Evolutionary conservation across 2,888 invertebrate species (phyloP).

Genomic region (Drosophila nigritarsus): DNA sequence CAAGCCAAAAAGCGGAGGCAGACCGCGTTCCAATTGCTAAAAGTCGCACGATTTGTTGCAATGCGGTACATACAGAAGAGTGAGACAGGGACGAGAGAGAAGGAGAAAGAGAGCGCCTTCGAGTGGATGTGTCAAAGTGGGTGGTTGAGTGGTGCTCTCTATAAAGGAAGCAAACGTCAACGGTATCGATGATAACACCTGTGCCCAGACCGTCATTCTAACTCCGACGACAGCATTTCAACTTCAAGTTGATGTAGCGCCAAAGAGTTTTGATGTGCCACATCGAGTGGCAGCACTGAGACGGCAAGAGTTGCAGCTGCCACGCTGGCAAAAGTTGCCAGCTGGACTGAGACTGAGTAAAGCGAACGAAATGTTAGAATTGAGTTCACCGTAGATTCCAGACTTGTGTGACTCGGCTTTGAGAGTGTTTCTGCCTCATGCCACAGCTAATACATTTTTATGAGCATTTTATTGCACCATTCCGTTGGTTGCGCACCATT

Average conservation of each 20-base stretch:
- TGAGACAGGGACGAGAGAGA: neutral
- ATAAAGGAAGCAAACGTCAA: constrained; percentile 72
- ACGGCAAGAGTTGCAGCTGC: constrained; percentile 67
- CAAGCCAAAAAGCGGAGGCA: constrained; percentile 23
- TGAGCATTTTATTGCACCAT: constrained; percentile 79
- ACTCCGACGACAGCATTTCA: constrained; percentile 72
- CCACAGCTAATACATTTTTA: constrained; percentile 71
- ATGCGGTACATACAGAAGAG: constrained; percentile 29
- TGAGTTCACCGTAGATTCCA: constrained; percentile 13
- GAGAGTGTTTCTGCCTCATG: constrained; percentile 28
- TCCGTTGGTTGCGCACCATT: constrained; percentile 68
- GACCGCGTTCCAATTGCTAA: constrained; percentile 64
- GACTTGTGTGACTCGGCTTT: constrained; percentile 1
- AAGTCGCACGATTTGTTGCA: constrained; percentile 71
- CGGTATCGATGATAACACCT: constrained; percentile 78
- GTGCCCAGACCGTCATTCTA: constrained; percentile 48
- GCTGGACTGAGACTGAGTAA: constrained; percentile 23
- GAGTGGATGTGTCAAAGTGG: constrained; percentile 34
- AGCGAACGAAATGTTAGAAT: constrained; percentile 15
- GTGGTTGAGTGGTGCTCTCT: constrained; percentile 27
- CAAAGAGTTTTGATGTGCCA: constrained; percentile 74
- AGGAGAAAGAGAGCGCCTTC: neutral
- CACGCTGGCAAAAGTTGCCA: constrained; percentile 65
- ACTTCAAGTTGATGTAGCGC: constrained; percentile 65
- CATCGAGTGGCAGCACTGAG: constrained; percentile 69